Evolutionary conservation across 2,113 vertebrate species (phyloP).

Genomic region (Poecilia latipinna): DNA sequence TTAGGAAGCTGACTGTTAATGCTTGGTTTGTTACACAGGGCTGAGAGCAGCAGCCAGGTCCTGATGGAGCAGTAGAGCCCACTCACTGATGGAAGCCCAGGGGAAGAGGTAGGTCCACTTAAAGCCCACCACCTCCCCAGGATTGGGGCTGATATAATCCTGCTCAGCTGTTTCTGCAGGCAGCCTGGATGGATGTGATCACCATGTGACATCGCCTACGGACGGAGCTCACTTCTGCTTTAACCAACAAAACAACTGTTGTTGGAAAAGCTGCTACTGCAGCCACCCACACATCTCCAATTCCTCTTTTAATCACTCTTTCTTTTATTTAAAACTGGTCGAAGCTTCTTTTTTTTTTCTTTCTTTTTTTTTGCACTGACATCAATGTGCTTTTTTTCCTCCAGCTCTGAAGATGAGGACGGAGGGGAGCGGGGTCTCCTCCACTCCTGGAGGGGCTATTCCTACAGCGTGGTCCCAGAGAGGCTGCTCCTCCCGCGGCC

Average conservation of each 20-base stretch:
- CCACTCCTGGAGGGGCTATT: slow-evolving; percentile 91
- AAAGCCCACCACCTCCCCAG: not conserved
- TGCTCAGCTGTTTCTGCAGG: not conserved
- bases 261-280: slow-evolving; percentile 15
- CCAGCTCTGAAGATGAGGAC: slow-evolving; percentile 83
- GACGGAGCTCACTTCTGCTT: slow-evolving; percentile 44
- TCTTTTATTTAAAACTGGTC: too few species aligned
- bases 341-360: too few species aligned
- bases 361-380: too few species aligned
- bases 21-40: not conserved
- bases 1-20: not conserved
- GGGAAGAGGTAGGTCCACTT: slow-evolving; percentile 65
- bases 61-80: slow-evolving; percentile 34
- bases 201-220: slow-evolving; percentile 55
- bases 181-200: slow-evolving; percentile 44
- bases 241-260: slow-evolving; percentile 41
- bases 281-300: not conserved
- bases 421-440: slow-evolving; percentile 88
- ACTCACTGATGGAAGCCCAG: slow-evolving; percentile 59
- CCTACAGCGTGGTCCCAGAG: slow-evolving; percentile 84
- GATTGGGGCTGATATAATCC: slow-evolving; percentile 1
- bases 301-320: not conserved
- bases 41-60: not conserved
- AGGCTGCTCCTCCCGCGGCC: slow-evolving; percentile 85
- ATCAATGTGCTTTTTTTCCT: not conserved